Percentiles rank a stretch among this genome's conserved stretches.
Evolutionary conservation across 2,888 invertebrate genomes (phyloP).

Genomic region (Sipunculus nudus): DNA sequence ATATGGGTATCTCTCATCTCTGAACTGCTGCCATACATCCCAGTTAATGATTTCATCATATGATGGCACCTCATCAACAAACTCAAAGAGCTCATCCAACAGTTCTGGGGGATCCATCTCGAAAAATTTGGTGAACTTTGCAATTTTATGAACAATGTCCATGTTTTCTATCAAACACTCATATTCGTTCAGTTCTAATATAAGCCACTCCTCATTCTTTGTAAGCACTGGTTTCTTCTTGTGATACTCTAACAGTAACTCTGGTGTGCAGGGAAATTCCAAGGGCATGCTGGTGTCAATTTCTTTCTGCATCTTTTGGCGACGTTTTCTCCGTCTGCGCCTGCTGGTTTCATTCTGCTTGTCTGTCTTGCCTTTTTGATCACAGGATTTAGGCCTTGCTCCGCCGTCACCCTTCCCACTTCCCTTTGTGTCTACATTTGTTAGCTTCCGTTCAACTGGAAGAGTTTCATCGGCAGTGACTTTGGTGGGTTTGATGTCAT

Average conservation of each 20-base stretch:
- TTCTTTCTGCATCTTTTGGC: no score
- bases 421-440: no score
- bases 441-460: no score
- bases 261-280: conserved; percentile 38
- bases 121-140: conserved; percentile 44
- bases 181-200: conserved; percentile 43
- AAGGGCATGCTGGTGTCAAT: conserved; percentile 27
- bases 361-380: no score
- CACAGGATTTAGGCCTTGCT: no score
- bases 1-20: conserved; percentile 41
- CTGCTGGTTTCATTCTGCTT: no score
- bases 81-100: conserved; percentile 43
- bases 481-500: no score
- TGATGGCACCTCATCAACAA: conserved; percentile 37
- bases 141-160: conserved; percentile 30
- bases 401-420: no score
- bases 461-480: no score
- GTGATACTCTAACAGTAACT: conserved; percentile 40
- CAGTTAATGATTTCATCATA: conserved; percentile 44
- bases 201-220: conserved; percentile 41
- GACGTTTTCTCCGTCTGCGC: no score
- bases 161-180: conserved; percentile 42
- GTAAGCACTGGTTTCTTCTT: conserved; percentile 38
- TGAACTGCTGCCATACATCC: conserved; percentile 44
- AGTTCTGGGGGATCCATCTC: conserved; percentile 43